A percentile compares a stretch with the other conserved stretches of the same genome.
phyloP scores from a whole-genome alignment of 2,888 invertebrate species.

The Salticus scenicus region DNA sequence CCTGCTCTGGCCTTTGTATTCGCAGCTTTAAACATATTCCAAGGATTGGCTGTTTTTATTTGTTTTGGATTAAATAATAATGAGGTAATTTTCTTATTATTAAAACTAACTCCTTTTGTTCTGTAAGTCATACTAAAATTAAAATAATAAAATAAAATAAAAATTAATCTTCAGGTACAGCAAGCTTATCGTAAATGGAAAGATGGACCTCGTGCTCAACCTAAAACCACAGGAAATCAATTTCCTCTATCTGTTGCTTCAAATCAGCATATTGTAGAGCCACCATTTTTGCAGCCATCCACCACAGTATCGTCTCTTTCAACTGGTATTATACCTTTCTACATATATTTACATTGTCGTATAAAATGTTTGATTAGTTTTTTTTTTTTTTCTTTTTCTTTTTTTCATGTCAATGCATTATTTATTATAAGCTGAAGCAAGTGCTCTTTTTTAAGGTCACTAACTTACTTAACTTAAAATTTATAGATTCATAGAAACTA shows the following conservation, averaged over 20 bases:
- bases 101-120: too few relatives aligned
- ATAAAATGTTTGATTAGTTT: too few relatives aligned
- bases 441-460: too few relatives aligned
- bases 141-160: too few relatives aligned
- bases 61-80: constrained; percentile 62
- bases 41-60: constrained; percentile 95
- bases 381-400: too few relatives aligned
- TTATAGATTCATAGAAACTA: too few relatives aligned
- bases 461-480: too few relatives aligned
- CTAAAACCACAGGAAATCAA: constrained; percentile 21
- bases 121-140: too few relatives aligned
- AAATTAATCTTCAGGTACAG: constrained; percentile 47
- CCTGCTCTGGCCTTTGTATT: constrained; percentile 93
- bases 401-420: too few relatives aligned
- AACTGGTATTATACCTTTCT: constrained; percentile 35
- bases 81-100: constrained; percentile 29
- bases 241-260: constrained; percentile 40
- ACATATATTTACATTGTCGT: too few relatives aligned
- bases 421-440: too few relatives aligned
- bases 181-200: constrained; percentile 55
- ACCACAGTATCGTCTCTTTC: constrained; percentile 64
- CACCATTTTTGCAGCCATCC: constrained; percentile 45
- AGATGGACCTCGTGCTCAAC: constrained; percentile 21
- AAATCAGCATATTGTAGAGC: constrained; percentile 49
- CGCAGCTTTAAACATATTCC: constrained; percentile 91